Evolutionary conservation across 2,797 vertebrate species (phyloP).

Genomic region (Lindbergichthys nudifrons): DNA sequence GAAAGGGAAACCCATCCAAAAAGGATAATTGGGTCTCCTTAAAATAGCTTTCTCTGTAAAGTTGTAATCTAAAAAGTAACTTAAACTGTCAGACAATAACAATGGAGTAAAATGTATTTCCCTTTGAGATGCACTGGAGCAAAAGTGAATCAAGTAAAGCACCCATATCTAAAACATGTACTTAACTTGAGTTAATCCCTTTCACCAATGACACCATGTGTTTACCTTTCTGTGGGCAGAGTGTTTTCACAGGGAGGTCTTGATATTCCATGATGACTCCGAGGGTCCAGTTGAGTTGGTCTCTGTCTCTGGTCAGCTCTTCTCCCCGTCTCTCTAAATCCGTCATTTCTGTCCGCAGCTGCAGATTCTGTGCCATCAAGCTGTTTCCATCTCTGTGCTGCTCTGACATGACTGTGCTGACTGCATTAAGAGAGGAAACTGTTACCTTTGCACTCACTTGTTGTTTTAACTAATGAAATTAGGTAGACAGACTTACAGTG

Average conservation of each 20-base stretch:
- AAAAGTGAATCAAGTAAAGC: not conserved
- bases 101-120: not conserved
- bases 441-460: not conserved
- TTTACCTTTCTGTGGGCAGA: slow-evolving; percentile 66
- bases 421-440: slow-evolving; percentile 11
- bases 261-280: slow-evolving; percentile 53
- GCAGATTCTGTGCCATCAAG: slow-evolving; percentile 15
- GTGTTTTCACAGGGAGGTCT: slow-evolving; percentile 12
- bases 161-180: not conserved
- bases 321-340: slow-evolving; percentile 31
- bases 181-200: not conserved
- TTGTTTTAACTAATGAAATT: no score
- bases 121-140: not conserved
- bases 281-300: slow-evolving; percentile 70
- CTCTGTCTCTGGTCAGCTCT: slow-evolving; percentile 50
- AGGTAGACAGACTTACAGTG: slow-evolving; percentile 58
- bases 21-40: no score
- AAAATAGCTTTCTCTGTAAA: no score
- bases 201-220: not conserved
- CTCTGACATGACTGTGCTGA: slow-evolving; percentile 2
- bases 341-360: slow-evolving; percentile 31
- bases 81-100: not conserved
- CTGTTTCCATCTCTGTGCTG: slow-evolving; percentile 1
- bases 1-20: no score
- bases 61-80: not conserved